A percentile compares a stretch with the other conserved stretches of the same genome.
Evolutionary conservation across 30 jellyfish, hydroid and myxozoan genomes (phyloP).

Genomic region (Aurelia aurita complex sp. Pacific): DNA sequence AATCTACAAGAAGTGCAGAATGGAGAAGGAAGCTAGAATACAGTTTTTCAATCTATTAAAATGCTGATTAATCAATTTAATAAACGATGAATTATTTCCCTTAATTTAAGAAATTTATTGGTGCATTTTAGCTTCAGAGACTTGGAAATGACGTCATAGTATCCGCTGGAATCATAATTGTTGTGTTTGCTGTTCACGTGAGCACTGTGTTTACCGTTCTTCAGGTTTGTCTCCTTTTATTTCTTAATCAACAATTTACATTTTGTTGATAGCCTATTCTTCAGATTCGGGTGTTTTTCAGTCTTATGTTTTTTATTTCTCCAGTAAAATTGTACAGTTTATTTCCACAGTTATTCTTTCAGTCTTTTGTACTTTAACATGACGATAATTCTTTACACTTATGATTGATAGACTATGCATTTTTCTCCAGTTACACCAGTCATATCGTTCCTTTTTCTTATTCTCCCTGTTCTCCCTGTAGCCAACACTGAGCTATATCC

Average conservation of each 20-base stretch:
- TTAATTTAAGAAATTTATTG: neutral
- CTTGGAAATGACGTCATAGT: conserved; percentile 81
- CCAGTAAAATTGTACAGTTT: too few species aligned
- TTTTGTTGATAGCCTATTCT: too few species aligned
- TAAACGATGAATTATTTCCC: neutral
- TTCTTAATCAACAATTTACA: too few species aligned
- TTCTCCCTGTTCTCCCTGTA: conserved; percentile 17
- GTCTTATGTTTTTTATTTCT: too few species aligned
- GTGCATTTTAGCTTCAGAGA: conserved; percentile 59
- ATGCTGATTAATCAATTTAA: too few species aligned
- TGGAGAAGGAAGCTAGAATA: neutral
- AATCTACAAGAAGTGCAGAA: neutral
- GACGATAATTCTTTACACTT: neutral
- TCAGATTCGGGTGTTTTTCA: too few species aligned
- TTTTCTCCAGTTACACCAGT: neutral
- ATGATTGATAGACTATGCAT: too few species aligned
- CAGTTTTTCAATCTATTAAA: neutral
- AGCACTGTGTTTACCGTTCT: conserved; percentile 87
- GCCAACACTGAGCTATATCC: conserved; percentile 85
- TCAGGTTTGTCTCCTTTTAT: conserved; percentile 52
- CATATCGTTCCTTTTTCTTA: neutral
- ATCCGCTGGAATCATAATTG: conserved; percentile 66
- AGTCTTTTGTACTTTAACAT: too few species aligned
- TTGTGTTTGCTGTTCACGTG: conserved; percentile 97
- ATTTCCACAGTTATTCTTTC: too few species aligned